Percentiles rank a stretch among this genome's conserved stretches.
Evolutionary conservation across 2,888 invertebrate species (phyloP).

Genomic region (Dryocosmus kuriphilus): DNA sequence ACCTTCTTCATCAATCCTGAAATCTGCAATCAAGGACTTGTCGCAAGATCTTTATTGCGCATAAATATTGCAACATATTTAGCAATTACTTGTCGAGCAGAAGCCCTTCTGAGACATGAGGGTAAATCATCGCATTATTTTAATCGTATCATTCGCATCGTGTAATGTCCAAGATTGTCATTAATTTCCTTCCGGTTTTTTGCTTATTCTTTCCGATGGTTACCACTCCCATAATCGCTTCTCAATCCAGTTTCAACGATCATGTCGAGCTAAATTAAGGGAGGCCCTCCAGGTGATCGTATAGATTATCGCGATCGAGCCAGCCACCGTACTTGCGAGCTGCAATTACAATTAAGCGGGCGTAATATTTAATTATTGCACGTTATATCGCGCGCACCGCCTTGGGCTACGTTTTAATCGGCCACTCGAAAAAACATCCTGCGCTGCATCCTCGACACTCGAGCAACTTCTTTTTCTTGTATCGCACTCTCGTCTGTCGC

Average conservation of each 20-base stretch:
- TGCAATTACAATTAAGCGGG: constrained; percentile 35
- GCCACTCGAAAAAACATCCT: constrained; percentile 4
- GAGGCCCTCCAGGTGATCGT: constrained; percentile 30
- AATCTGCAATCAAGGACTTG: too few relatives aligned
- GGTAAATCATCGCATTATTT: constrained; percentile 7
- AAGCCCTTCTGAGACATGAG: not conserved
- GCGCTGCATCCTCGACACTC: not conserved
- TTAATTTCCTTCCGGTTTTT: constrained; percentile 27
- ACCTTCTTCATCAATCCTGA: too few relatives aligned
- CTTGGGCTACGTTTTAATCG: constrained; percentile 20
- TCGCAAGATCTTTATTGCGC: too few relatives aligned
- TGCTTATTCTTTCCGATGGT: not conserved
- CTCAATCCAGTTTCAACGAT: constrained; percentile 27
- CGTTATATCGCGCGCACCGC: constrained; percentile 16
- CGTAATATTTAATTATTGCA: constrained; percentile 37
- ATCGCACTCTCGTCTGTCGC: not conserved
- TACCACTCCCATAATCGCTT: constrained; percentile 33
- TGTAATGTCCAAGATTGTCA: constrained; percentile 20
- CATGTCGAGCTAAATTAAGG: constrained; percentile 24
- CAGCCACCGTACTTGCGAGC: constrained; percentile 31
- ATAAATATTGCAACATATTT: not conserved
- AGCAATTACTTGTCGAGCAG: not conserved
- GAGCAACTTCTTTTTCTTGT: not conserved
- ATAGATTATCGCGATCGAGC: constrained; percentile 23
- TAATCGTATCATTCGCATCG: constrained; percentile 6